A percentile compares a stretch with the other conserved stretches of the same genome.
phyloP scores from a whole-genome alignment of 2,113 vertebrate species.

The Piaya cayana region DNA sequence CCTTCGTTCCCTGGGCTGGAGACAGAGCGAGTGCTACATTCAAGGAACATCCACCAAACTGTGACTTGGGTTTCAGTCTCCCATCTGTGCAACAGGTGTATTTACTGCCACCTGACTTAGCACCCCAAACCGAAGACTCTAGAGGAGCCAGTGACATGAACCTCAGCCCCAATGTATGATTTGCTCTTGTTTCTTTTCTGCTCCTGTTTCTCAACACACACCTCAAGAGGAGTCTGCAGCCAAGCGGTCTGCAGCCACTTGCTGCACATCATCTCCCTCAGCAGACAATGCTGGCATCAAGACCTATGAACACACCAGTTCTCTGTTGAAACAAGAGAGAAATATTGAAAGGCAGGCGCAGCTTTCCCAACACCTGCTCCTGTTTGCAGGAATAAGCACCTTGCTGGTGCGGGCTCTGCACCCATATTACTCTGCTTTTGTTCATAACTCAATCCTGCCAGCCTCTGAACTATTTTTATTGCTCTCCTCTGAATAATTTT shows the following conservation, averaged over 20 bases:
- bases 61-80: neutral
- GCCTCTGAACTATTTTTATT: conserved; percentile 63
- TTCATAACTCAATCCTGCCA: conserved; percentile 60
- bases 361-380: neutral
- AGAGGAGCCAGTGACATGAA: neutral
- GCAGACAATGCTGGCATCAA: neutral
- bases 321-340: neutral
- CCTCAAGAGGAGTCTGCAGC: neutral
- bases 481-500: conserved; percentile 69
- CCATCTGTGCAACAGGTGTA: fast-evolving
- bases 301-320: neutral
- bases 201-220: neutral
- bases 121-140: neutral
- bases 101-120: neutral
- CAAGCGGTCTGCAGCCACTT: neutral
- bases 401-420: fast-evolving
- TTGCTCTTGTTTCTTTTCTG: neutral
- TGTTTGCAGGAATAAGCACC: neutral
- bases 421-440: neutral
- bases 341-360: neutral
- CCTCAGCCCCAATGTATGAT: neutral
- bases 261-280: neutral
- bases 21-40: fast-evolving
- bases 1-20: neutral
- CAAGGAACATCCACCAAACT: neutral